A percentile compares a stretch with the other conserved stretches of the same genome.
Evolutionary conservation across 2,888 invertebrate genomes (phyloP).

Genomic region (Euzetes globulus): DNA sequence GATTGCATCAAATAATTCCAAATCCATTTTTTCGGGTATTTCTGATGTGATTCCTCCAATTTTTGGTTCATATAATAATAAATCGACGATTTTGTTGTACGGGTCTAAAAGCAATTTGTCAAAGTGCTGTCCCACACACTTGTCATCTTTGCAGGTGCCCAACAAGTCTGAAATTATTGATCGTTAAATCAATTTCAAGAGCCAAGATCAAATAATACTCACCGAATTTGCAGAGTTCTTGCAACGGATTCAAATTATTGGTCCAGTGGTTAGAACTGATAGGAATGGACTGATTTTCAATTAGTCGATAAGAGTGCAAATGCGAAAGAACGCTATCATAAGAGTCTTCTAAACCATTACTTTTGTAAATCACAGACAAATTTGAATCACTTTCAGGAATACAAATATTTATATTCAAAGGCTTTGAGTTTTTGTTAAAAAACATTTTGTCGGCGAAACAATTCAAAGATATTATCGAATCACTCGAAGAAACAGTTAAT

Average conservation of each 20-base stretch:
- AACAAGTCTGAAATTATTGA: constrained; percentile 37
- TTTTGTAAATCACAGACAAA: neutral
- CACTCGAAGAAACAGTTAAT: neutral
- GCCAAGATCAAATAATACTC: neutral
- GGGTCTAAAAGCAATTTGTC: constrained; percentile 44
- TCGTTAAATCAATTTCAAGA: neutral
- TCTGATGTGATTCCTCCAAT: constrained; percentile 43
- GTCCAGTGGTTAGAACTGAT: constrained; percentile 30
- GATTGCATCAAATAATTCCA: neutral
- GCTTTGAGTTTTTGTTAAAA: neutral
- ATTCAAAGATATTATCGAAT: neutral
- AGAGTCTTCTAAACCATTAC: neutral
- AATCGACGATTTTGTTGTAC: constrained; percentile 45
- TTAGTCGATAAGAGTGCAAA: constrained; percentile 34
- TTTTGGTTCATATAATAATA: constrained; percentile 45
- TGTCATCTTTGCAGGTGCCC: constrained; percentile 42
- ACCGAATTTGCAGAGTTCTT: constrained; percentile 39
- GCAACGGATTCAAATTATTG: constrained; percentile 30
- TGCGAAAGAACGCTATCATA: constrained; percentile 33
- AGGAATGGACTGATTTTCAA: neutral
- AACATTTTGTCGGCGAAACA: constrained; percentile 18
- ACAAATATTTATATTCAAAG: neutral
- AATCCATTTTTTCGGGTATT: constrained; percentile 12
- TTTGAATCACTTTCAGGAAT: neutral
- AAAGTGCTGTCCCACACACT: constrained; percentile 34